These are phyloP conservation scores for Zingel zingel DNA, from an alignment of 2,113 vertebrate genomes.

Conservation along the genomic window DNA sequence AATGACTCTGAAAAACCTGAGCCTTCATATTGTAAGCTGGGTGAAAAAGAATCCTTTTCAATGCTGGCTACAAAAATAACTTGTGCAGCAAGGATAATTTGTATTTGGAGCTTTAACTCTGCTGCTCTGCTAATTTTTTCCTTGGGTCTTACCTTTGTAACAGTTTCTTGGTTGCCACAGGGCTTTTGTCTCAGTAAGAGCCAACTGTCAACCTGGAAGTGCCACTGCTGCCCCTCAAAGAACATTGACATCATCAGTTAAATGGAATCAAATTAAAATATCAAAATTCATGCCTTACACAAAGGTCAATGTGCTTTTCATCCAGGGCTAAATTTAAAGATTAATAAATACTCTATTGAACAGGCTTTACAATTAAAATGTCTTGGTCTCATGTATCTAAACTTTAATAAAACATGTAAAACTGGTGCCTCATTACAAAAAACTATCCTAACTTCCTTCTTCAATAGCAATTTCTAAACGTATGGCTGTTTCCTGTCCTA, in stretches of 20 bases:
- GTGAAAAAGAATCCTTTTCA: conserved; percentile 23
- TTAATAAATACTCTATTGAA: not conserved
- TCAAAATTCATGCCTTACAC: not conserved
- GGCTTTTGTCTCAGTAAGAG: not conserved
- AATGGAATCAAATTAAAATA: not conserved
- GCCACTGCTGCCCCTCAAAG: not conserved
- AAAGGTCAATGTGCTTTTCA: not conserved
- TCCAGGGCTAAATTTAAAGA: too few species aligned
- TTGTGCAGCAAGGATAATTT: not conserved
- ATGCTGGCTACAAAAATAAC: conserved; percentile 8
- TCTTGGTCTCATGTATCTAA: too few species aligned
- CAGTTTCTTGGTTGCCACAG: not conserved
- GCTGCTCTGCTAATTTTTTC: not conserved
- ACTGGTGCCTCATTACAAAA: too few species aligned
- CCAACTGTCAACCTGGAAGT: not conserved
- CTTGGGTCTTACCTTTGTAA: not conserved
- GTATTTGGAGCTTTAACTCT: not conserved
- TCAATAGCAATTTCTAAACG: too few species aligned
- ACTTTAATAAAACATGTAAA: too few species aligned
- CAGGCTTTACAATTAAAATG: not conserved
- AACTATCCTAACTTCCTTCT: too few species aligned
- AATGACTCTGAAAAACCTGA: conserved; percentile 32
- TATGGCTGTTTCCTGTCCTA: too few species aligned
- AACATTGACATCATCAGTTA: not conserved
- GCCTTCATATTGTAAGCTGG: conserved; percentile 1